These are phyloP conservation scores for Eucidaris tribuloides DNA, from an alignment of 35 echinoderm and acorn worm species.

Conservation along the genomic window DNA sequence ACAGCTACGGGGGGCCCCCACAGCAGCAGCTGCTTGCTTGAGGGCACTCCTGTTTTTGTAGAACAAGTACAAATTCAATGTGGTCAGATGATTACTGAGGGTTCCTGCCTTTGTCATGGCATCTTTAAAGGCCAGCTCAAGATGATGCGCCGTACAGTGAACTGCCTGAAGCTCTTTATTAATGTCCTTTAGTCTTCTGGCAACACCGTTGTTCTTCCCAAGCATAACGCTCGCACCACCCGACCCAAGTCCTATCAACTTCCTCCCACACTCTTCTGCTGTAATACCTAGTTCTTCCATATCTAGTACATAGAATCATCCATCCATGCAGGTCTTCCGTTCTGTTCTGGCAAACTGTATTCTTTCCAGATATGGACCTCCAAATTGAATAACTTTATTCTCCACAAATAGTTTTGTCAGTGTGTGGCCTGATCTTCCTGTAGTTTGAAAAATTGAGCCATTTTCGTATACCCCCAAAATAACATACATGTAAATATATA, in stretches of 20 bases:
- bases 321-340: too few species aligned
- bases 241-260: background rate
- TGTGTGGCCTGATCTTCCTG: too few species aligned
- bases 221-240: background rate
- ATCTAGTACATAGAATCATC: too few species aligned
- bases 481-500: too few species aligned
- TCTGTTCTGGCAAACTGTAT: too few species aligned
- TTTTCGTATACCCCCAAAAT: too few species aligned
- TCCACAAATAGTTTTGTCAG: too few species aligned
- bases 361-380: too few species aligned
- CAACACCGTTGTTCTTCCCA: background rate
- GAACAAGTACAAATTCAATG: conserved; percentile 29
- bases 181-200: background rate
- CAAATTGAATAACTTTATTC: too few species aligned
- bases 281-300: background rate
- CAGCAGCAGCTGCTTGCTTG: conserved; percentile 21
- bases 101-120: conserved; percentile 31
- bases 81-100: conserved; percentile 10
- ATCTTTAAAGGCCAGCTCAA: conserved; percentile 49
- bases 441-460: too few species aligned
- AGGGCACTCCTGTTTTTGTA: conserved; percentile 53
- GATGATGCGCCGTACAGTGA: background rate
- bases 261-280: background rate
- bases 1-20: too few species aligned
- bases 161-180: background rate